Base-by-base conservation (phyloP, 2,113 vertebrate genomes). In the Genyomyrus donnyi region DNA sequence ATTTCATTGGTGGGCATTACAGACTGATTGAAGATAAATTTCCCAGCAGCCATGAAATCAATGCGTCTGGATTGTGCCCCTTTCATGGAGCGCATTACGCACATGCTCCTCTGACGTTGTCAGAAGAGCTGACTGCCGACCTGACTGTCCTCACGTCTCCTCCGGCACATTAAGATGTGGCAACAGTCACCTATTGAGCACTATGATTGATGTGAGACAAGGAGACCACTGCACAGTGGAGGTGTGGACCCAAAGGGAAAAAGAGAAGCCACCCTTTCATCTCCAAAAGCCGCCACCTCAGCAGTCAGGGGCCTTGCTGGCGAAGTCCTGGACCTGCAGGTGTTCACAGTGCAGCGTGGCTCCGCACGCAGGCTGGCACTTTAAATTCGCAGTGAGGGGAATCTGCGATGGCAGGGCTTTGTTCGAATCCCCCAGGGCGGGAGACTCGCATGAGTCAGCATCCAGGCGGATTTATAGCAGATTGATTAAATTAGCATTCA, bases 401-500 rank as follows among this genome's bases (percentile, higher is more conserved):
- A 53, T 56, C 31, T 91, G 95, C 95, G 94, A 95, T 93, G 94
- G 94, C 93, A 92, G 93, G 93, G 90, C 94, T 95, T 94, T 93
- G 93, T 91, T 94, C 91, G 91, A 92, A 92, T 94, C 94, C 94
- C 91, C 13, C 93, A 95, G 94, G 96, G 92, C 93, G 87, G 94
- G 91, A 94, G 94, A 96, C 96, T 96, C 95, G 95, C 96, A 93
- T 97, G 96, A 98, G 96, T 97, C 96, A 98, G 97, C 96, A 97
- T 93, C 95, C 94, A 95, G 94, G 92, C 93, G 94, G 95, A 97
- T 97, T 97, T 97, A 96, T 96, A 96, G 96, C 96, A 94, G 92
- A 97, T 97, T 97, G 96, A 98, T 98, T 97, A 97, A 97, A 99
- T 98, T 98, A 97, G 96, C 97, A 97, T 98, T 97, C 94, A 95